Evolutionary conservation across 2,888 invertebrate species (phyloP).

Genomic region (Thymelicus acteon): DNA sequence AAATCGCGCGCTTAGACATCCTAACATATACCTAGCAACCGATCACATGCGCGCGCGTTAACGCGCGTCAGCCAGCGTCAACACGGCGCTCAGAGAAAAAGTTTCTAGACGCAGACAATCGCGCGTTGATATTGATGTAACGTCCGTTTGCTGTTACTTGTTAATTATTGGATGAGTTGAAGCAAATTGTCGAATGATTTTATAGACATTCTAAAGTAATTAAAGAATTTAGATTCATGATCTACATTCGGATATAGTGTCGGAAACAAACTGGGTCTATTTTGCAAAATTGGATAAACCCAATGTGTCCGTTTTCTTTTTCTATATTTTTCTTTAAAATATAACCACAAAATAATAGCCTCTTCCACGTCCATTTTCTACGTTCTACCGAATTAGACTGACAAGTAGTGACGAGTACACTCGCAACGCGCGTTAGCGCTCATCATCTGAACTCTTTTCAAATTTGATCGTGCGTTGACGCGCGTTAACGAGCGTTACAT

Average conservation of each 20-base stretch:
- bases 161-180: neutral
- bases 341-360: too few species aligned
- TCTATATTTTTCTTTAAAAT: too few species aligned
- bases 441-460: too few species aligned
- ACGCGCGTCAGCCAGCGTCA: conserved; percentile 8
- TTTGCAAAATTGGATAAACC: conserved; percentile 12
- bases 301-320: too few species aligned
- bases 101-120: conserved; percentile 14
- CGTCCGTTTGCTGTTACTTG: conserved; percentile 1
- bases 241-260: conserved; percentile 31
- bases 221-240: conserved; percentile 32
- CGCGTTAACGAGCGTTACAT: too few species aligned
- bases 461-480: too few species aligned
- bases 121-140: conserved; percentile 6
- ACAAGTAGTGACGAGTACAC: too few species aligned
- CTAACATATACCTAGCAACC: conserved; percentile 15
- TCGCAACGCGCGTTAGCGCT: too few species aligned
- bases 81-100: conserved; percentile 17
- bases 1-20: too few species aligned
- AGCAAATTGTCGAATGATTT: too few species aligned
- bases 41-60: conserved; percentile 17
- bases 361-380: too few species aligned
- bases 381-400: too few species aligned
- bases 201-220: conserved; percentile 27
- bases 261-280: conserved; percentile 37